Base-by-base conservation (phyloP, 2,113 vertebrate genomes). In the Nematolebias whitei region DNA sequence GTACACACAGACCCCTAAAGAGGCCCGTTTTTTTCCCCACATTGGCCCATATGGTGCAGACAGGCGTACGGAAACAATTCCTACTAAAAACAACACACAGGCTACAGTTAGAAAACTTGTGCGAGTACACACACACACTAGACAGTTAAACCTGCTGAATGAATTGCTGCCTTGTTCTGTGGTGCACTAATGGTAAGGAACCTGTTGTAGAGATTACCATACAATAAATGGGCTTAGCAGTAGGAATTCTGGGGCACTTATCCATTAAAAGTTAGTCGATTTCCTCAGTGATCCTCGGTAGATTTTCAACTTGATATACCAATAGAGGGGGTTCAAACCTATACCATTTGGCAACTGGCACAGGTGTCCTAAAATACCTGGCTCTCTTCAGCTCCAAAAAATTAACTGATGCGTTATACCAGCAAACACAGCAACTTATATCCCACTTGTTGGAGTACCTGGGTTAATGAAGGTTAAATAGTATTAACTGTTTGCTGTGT, bases 131-230 rank as follows among this genome's bases (percentile, higher is more conserved):
- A 57, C 65, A 71, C 64, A 74, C 75, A 72, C 50, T 48, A 70
- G 57, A 82, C 84, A 80, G 79, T 88, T 89, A 89, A 84, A 90
- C 78, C 85, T 87, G 86, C 72, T 81, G 83, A 85, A 90, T 90
- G 89, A 90, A 90, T 90, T 83, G 87, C 82, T 78, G 85, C 89
- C 87, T 90, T 90, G 89, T 90, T 88, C 86, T 76, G 82, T 45
- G 39, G 76, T 61, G 85, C 71, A 76, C 78, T 87, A 88, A 87
- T 86, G 82, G 82, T 80, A 84, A 85, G 74, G 68, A 88, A 88
- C 83, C 85, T 88, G 87, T 82, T 78, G 81, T 82, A 71, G 63
- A 82, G 78, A 89, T 87, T 82, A 85, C 58, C 77, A 43, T 74
- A 79, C 60, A 68, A 54, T 58, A 49, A 39, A 68, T 39, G 60